Evolutionary conservation across 2,797 vertebrate species (phyloP).

Genomic region (Uromys caudimaculatus): DNA sequence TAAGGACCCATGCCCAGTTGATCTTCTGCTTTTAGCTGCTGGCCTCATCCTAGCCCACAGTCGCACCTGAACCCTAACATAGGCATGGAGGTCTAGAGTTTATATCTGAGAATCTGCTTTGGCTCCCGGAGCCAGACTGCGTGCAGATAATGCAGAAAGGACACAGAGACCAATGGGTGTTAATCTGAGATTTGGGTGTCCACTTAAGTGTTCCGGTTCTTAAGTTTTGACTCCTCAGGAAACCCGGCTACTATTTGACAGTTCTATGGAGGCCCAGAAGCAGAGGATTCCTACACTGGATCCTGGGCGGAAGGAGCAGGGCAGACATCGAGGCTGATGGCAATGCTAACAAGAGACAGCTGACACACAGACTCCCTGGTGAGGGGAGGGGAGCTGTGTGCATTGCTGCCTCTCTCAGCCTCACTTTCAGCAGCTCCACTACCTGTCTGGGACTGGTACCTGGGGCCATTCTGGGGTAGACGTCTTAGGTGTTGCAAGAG

Average conservation of each 20-base stretch:
- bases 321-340: neutral
- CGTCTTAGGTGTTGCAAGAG: constrained; percentile 10
- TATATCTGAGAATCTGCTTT: neutral
- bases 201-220: neutral
- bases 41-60: neutral
- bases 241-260: neutral
- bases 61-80: neutral
- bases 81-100: neutral
- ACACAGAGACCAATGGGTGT: neutral
- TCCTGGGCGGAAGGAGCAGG: neutral
- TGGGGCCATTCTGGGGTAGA: neutral
- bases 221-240: neutral
- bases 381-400: neutral
- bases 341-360: neutral
- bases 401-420: neutral
- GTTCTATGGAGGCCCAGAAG: neutral
- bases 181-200: neutral
- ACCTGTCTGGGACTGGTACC: neutral
- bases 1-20: neutral
- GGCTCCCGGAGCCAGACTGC: neutral
- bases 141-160: neutral
- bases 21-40: neutral
- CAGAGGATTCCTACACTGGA: neutral
- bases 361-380: neutral
- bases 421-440: neutral